Evolutionary conservation across 2,113 vertebrate species (phyloP), one percentile per base, ranked within the genome.

Genomic region (Nothobranchius kuhntae): DNA sequence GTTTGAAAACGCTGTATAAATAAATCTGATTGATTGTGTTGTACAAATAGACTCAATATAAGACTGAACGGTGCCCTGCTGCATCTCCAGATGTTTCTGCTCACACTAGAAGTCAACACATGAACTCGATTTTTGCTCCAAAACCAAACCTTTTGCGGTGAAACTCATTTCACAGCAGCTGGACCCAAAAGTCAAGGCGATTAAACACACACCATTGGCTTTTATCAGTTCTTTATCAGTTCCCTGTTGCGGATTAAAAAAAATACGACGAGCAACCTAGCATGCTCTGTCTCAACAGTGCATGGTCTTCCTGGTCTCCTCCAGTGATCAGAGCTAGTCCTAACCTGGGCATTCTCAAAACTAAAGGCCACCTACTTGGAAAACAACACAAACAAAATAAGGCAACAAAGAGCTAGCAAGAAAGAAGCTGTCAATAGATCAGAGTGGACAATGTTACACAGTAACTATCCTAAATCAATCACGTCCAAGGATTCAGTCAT

Each of bases 391-490:
- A 68, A 73, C 74, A 79, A 86, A 80, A 65, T 90, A 92, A 92
- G 87, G 82, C 85, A 92, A 91, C 86, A 75, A 46, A 84, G 86
- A 88, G 80, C 85, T 86, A 88, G 84, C 82, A 82, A 90, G 83
- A 90, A 83, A 81, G 73, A 89, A 89, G 84, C 84, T 84, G 86
- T 85, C 51, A 17, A 62, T 80, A 80, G 81, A 78, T 71, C 75
- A 79, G 79, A 83, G 80, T 88, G 87, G 87, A 89, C 83, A 88
- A 89, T 89, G 90, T 91, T 91, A 91, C 90, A 91, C 86, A 84
- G 90, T 89, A 91, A 91, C 89, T 89, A 89, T 90, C 84, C 87
- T 89, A 91, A 89, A 82, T 74, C 45, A 71, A 82, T 80, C 42
- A 73, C 79, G 85, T 86, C 80, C 78, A 72, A 80, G 64, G 69